These are phyloP conservation scores for Muntiacus reevesi DNA, from an alignment of 2,113 vertebrate species.

Conservation along the genomic window DNA sequence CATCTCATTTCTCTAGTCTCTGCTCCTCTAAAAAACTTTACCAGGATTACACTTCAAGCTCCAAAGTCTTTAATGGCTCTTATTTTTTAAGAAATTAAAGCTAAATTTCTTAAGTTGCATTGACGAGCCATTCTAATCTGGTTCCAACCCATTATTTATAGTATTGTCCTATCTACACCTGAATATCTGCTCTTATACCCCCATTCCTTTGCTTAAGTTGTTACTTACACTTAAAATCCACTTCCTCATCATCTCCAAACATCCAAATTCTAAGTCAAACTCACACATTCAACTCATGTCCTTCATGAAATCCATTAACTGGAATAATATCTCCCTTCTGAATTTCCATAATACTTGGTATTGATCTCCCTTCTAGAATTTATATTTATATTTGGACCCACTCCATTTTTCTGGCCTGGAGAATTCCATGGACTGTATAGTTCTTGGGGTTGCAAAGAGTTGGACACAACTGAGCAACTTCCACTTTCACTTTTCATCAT, in stretches of 20 bases:
- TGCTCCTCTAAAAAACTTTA: neutral
- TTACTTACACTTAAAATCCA: neutral
- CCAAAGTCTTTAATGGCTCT: neutral
- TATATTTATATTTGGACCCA: neutral
- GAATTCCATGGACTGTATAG: neutral
- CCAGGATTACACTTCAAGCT: neutral
- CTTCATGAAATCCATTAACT: neutral
- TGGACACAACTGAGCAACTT: neutral
- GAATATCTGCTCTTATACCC: neutral
- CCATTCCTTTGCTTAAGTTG: neutral
- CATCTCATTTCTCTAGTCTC: neutral
- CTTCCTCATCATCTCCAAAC: neutral
- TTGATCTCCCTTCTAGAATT: neutral
- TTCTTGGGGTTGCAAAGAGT: neutral
- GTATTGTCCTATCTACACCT: neutral
- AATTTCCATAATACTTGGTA: neutral
- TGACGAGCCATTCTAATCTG: neutral
- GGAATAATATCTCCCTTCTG: neutral
- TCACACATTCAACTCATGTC: neutral
- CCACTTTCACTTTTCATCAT: neutral
- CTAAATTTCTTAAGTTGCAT: neutral
- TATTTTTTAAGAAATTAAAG: neutral
- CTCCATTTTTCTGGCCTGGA: neutral
- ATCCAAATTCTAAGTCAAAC: neutral
- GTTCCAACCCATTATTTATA: neutral